A percentile compares a stretch with the other conserved stretches of the same genome.
Conservation (phyloP, 2,113 vertebrate species). For the Semicossyphus pulcher region DNA sequence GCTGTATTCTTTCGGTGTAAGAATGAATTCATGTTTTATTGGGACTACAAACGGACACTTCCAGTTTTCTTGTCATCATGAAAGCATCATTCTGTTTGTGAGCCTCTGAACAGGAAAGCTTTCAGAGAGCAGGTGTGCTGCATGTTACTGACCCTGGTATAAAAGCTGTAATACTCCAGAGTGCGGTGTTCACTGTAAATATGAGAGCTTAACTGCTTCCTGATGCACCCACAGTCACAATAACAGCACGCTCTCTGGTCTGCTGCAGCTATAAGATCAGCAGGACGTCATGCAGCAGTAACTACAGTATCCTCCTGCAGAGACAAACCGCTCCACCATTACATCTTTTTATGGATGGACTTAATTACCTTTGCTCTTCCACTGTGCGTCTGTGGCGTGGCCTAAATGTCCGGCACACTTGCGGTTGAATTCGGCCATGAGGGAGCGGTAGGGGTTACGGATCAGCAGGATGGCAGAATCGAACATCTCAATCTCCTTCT, state of each 20-base stretch:
- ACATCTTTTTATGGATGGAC: neutral
- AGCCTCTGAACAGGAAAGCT: neutral
- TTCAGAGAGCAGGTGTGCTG: neutral
- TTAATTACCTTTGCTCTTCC: conserved; percentile 93
- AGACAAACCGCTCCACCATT: neutral
- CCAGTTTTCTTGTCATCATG: neutral
- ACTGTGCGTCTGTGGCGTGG: conserved; percentile 92
- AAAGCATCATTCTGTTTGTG: neutral
- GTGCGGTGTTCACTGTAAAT: neutral
- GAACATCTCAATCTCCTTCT: conserved; percentile 94
- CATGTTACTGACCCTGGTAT: neutral
- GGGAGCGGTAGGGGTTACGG: conserved; percentile 93
- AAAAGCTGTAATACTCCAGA: neutral
- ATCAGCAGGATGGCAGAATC: conserved; percentile 94
- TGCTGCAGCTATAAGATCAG: neutral
- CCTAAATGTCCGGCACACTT: conserved; percentile 97
- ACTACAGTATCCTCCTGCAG: conserved; percentile 8
- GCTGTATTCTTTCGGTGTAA: neutral
- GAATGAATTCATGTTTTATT: too few relatives aligned
- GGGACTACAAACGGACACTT: neutral
- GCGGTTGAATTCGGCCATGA: conserved; percentile 96
- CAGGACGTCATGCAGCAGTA: conserved; percentile 5
- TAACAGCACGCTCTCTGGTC: neutral
- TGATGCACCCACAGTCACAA: neutral
- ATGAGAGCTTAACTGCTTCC: neutral